Evolutionary conservation across 2,113 vertebrate species (phyloP), one percentile per base, ranked within the genome.

Genomic region (Hippopotamus amphibius): DNA sequence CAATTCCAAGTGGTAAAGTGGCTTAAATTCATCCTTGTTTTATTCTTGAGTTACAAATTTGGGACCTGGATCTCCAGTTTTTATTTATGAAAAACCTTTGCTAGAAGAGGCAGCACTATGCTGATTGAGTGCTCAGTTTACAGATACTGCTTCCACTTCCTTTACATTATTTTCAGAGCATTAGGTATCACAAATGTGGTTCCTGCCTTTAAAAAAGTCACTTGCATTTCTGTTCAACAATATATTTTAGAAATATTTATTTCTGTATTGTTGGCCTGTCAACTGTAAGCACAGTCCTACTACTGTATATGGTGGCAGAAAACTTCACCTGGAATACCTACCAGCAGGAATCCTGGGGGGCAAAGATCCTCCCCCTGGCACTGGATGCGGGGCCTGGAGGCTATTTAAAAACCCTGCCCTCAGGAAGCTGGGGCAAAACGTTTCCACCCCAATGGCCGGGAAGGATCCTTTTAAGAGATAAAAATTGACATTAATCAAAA

Each of bases 401-500:
- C 98, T 98, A 98, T 98, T 99, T 98, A 99, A 98, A 98, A 99
- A 98, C 91, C 98, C 98, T 55, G 98, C 98, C 95, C 98, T 98
- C 98, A 99, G 98, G 98, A 99, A 99, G 97, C 98, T 98, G 83
- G 99, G 98, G 68, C 98, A 99, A 95, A 99, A 98, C 82, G 98
- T 98, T 98, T 99, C 98, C 97, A 99, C 97, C 92, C 99, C 98
- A 98, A 99, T 98, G 97, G 98, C 98, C 50, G 98, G 98, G 50
- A 99, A 99, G 97, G 99, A 98, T 98, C 99, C 99, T 99, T 98
- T 97, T 92, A 98, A 98, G 94, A 99, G 97, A 99, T 95, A 98
- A 98, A 99, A 98, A 98, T 88, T 63, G 50, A 83, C 74, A 98
- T 98, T 98, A 98, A 97, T 98, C 66, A 82, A 63, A 98, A 97